Evolutionary conservation across 2,113 vertebrate genomes (phyloP).

Genomic region (Naja naja): DNA sequence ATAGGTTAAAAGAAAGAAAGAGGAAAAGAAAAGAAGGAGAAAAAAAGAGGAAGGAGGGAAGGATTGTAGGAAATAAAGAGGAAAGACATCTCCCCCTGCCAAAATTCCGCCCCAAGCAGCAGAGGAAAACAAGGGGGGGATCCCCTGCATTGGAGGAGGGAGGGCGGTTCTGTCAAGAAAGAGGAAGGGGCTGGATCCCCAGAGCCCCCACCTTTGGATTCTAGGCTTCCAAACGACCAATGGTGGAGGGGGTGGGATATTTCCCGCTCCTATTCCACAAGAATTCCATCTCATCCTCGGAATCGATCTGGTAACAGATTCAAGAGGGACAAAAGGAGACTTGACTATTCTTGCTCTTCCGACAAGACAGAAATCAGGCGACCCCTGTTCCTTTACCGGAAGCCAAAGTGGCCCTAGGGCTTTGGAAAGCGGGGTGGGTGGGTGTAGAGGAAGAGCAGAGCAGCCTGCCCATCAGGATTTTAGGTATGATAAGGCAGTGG

Average conservation of each 20-base stretch:
- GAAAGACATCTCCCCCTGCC: background rate
- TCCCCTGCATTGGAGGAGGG: too few relatives aligned
- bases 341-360: background rate
- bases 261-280: background rate
- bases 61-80: background rate
- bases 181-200: background rate
- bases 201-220: background rate
- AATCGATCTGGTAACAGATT: background rate
- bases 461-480: too few relatives aligned
- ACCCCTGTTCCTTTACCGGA: background rate
- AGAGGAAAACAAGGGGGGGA: background rate
- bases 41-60: background rate
- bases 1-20: too few relatives aligned
- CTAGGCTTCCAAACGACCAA: background rate
- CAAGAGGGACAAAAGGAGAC: background rate
- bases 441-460: background rate
- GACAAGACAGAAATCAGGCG: background rate
- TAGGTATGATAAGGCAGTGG: background rate
- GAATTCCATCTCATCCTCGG: background rate
- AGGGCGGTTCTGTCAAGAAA: background rate
- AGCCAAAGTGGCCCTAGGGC: background rate
- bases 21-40: too few relatives aligned
- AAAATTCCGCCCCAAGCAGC: background rate
- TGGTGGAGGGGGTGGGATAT: too few relatives aligned
- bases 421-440: background rate